phyloP scores from a whole-genome alignment of 2,113 vertebrate genomes.

The Ammospiza nelsoni region DNA sequence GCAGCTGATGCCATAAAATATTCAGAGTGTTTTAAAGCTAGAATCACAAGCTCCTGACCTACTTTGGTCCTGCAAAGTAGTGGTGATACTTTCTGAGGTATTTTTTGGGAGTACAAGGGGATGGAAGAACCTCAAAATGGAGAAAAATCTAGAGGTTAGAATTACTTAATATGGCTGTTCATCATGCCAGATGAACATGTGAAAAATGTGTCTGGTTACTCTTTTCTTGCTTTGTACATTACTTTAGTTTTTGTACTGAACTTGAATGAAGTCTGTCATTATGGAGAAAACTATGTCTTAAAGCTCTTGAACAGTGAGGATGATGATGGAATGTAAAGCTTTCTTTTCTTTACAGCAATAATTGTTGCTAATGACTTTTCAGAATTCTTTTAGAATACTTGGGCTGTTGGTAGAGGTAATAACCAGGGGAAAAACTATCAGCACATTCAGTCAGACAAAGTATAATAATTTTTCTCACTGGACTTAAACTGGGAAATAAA shows the following conservation, averaged over 20 bases:
- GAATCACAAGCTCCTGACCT: too few relatives aligned
- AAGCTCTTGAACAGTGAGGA: not conserved
- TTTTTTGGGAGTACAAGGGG: not conserved
- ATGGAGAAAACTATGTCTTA: not conserved
- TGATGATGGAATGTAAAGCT: not conserved
- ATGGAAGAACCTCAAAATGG: not conserved
- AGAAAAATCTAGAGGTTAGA: not conserved
- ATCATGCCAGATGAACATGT: accelerated
- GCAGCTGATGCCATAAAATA: too few relatives aligned
- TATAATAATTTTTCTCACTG: not conserved
- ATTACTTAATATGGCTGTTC: not conserved
- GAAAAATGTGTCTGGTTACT: not conserved
- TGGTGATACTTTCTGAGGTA: accelerated
- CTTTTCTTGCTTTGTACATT: not conserved
- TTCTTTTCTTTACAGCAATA: not conserved
- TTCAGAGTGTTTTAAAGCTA: too few relatives aligned
- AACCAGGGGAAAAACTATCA: not conserved
- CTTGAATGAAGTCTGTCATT: not conserved
- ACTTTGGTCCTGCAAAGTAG: too few relatives aligned
- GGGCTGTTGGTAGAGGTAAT: not conserved
- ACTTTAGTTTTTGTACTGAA: not conserved
- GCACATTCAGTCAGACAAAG: not conserved
- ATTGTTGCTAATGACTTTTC: not conserved
- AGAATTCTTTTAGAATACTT: not conserved
- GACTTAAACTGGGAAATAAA: not conserved